Evolutionary conservation across 2,888 invertebrate genomes (phyloP).

Genomic region (Liopterus haemorrhoidalis): DNA sequence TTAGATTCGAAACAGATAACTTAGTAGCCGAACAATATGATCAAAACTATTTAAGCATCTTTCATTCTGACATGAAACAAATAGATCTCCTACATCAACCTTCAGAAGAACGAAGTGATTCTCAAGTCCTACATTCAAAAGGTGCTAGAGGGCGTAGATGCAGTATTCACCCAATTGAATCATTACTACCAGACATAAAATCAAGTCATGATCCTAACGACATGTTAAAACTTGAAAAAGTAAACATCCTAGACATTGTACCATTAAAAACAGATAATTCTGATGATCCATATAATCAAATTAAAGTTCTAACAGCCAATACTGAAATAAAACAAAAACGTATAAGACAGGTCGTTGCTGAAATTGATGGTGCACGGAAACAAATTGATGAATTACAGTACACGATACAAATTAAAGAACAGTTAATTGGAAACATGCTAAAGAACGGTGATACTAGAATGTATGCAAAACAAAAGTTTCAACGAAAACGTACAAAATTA

Average conservation of each 20-base stretch:
- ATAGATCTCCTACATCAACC: no score
- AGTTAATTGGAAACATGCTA: slow-evolving; percentile 63
- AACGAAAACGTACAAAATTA: slow-evolving; percentile 57
- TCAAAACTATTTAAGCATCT: slow-evolving; percentile 49
- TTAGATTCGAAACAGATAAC: slow-evolving; percentile 64
- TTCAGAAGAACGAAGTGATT: no score
- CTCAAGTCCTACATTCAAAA: slow-evolving; percentile 39
- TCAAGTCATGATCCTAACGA: slow-evolving; percentile 7
- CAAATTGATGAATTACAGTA: slow-evolving; percentile 64
- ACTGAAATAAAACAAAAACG: slow-evolving; percentile 43
- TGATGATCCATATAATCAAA: slow-evolving; percentile 49
- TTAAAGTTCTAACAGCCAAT: slow-evolving; percentile 46
- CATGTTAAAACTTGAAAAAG: slow-evolving; percentile 15
- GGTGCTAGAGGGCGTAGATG: slow-evolving; percentile 43
- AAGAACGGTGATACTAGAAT: slow-evolving; percentile 54
- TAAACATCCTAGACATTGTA: slow-evolving; percentile 16
- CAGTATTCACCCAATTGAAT: slow-evolving; percentile 43
- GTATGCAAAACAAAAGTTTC: slow-evolving; percentile 54
- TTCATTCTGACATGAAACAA: no score
- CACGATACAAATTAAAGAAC: slow-evolving; percentile 67
- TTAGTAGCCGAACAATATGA: slow-evolving; percentile 57
- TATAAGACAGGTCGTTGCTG: slow-evolving; percentile 45
- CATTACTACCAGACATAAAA: slow-evolving; percentile 15
- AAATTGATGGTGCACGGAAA: slow-evolving; percentile 61
- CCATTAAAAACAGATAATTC: slow-evolving; percentile 32